phyloP scores from a whole-genome alignment of 2,113 vertebrate genomes.

The Orcinus orca region DNA sequence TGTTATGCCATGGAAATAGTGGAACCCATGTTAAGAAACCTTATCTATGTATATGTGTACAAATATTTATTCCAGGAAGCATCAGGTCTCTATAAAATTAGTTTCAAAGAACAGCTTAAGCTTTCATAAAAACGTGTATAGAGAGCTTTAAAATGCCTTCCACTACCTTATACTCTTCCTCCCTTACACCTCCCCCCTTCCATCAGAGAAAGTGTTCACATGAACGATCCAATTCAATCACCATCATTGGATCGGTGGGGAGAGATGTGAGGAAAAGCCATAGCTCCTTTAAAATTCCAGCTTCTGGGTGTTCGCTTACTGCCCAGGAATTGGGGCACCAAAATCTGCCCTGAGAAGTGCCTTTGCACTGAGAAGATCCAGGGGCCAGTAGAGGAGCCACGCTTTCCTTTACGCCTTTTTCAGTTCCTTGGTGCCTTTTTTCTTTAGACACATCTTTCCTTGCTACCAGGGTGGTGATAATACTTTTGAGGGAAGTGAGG shows the following conservation, averaged over 20 bases:
- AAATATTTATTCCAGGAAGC: background rate
- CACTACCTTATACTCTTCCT: no score
- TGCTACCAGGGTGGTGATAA: background rate
- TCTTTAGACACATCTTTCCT: background rate
- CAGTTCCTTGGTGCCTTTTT: background rate
- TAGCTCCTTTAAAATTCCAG: background rate
- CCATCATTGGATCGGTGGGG: background rate
- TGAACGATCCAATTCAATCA: background rate
- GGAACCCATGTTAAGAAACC: background rate
- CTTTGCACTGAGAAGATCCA: background rate
- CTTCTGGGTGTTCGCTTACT: background rate
- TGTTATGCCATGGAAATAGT: background rate
- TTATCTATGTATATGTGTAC: background rate
- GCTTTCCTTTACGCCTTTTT: background rate
- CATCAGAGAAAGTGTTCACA: background rate
- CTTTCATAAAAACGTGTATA: background rate
- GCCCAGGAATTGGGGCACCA: background rate
- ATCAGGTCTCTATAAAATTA: background rate
- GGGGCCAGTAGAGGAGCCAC: background rate
- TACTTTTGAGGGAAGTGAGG: background rate
- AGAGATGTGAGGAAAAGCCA: background rate
- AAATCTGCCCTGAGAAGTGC: background rate
- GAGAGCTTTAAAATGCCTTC: background rate
- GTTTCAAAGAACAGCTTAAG: slow-evolving; percentile 20
- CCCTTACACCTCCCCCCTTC: background rate